phyloP scores from a whole-genome alignment of 2,888 invertebrate species.

The Microplitis deprimator region DNA sequence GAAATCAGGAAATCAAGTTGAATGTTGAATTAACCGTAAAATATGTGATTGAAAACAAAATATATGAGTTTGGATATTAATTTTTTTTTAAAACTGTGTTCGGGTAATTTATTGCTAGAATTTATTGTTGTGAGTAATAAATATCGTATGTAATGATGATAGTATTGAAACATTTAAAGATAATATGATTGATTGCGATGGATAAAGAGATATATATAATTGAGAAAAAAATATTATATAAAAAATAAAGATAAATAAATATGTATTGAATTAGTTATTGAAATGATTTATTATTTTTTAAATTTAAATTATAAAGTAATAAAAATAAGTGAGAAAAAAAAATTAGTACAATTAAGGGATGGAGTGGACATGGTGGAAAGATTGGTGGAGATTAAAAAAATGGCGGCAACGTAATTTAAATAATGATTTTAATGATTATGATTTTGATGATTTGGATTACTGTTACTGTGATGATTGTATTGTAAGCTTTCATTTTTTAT shows the following conservation, averaged over 20 bases:
- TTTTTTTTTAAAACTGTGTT: too few species aligned
- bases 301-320: not conserved
- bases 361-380: slow-evolving; percentile 87
- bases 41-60: not conserved
- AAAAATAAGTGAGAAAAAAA: not conserved
- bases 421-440: slow-evolving; percentile 65
- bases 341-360: slow-evolving; percentile 65
- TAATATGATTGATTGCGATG: not conserved
- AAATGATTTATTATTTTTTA: not conserved
- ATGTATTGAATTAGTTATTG: not conserved
- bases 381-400: slow-evolving; percentile 85
- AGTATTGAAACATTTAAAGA: not conserved
- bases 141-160: not conserved
- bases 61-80: not conserved
- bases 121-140: not conserved
- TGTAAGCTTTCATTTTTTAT: slow-evolving; percentile 72
- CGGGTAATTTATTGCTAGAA: too few species aligned
- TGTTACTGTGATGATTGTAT: slow-evolving; percentile 86
- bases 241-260: not conserved
- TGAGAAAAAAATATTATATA: not conserved
- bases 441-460: slow-evolving; percentile 73
- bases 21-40: not conserved
- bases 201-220: not conserved
- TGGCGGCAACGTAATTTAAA: slow-evolving; percentile 73
- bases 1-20: too few species aligned